Percentiles rank a stretch among this genome's conserved stretches.
These are phyloP conservation scores for Leptodactylus fuscus DNA, from an alignment of 2,113 vertebrate genomes.

Conservation along the genomic window DNA sequence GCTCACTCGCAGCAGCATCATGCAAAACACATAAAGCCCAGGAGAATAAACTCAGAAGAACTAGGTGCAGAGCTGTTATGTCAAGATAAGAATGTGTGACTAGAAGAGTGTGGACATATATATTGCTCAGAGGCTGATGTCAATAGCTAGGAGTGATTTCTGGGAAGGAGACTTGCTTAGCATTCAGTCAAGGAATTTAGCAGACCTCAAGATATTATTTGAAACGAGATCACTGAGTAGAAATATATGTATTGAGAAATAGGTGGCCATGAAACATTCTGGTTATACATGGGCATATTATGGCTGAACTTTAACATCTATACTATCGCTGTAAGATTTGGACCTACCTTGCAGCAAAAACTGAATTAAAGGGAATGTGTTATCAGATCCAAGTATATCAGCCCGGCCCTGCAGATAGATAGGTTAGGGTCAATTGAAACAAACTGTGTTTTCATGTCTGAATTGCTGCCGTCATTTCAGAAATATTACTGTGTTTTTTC, in stretches of 20 bases:
- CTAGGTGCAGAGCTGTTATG: constrained; percentile 22
- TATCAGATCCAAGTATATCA: too few relatives aligned
- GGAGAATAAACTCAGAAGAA: constrained; percentile 7
- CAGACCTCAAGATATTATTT: neutral
- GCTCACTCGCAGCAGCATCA: constrained; percentile 7
- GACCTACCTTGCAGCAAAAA: too few relatives aligned
- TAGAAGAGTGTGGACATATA: constrained; percentile 28
- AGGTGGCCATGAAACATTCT: neutral
- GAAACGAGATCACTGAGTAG: too few relatives aligned
- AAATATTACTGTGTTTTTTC: too few relatives aligned
- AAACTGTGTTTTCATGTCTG: too few relatives aligned
- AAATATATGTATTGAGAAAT: neutral
- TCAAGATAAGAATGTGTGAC: constrained; percentile 50
- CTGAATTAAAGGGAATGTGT: too few relatives aligned
- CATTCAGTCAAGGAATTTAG: constrained; percentile 3
- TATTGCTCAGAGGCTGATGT: neutral
- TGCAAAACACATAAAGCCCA: neutral
- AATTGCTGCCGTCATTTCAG: too few relatives aligned
- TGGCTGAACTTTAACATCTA: too few relatives aligned
- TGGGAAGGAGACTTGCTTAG: constrained; percentile 35
- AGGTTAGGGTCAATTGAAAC: too few relatives aligned
- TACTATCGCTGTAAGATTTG: too few relatives aligned
- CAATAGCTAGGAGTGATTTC: neutral
- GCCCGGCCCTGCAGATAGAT: too few relatives aligned
- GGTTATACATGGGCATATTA: too few relatives aligned